Conservation (phyloP, 2,797 vertebrate species). For the Pangasius larnaudii region DNA sequence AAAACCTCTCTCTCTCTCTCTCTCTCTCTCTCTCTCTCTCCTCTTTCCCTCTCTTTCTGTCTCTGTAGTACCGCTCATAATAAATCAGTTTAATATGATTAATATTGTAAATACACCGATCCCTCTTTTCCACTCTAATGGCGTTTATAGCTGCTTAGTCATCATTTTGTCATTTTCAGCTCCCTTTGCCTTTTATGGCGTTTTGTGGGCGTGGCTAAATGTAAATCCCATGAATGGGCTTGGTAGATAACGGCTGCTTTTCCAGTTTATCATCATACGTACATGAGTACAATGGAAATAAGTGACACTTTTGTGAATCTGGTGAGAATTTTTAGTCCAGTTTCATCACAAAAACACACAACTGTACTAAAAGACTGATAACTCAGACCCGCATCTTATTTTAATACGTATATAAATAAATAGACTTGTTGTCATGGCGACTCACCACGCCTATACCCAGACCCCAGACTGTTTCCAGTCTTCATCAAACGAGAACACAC, state of each 20-base stretch:
- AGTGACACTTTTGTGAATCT: neutral
- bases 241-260: neutral
- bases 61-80: neutral
- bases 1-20: neutral
- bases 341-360: neutral
- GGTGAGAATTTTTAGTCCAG: neutral
- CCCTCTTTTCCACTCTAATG: neutral
- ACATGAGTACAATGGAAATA: neutral
- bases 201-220: neutral
- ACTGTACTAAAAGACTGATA: neutral
- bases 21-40: neutral
- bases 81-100: neutral
- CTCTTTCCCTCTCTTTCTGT: neutral
- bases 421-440: neutral
- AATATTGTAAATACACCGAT: neutral
- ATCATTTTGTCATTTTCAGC: neutral
- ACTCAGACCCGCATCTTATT: neutral
- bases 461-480: neutral
- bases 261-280: neutral
- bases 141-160: neutral
- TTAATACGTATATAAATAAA: neutral
- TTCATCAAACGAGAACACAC: neutral
- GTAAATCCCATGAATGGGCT: neutral
- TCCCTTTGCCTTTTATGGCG: slow-evolving; percentile 1
- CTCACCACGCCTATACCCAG: neutral